phyloP scores from a whole-genome alignment of 2,888 invertebrate genomes.

The Latrodectus hesperus region DNA sequence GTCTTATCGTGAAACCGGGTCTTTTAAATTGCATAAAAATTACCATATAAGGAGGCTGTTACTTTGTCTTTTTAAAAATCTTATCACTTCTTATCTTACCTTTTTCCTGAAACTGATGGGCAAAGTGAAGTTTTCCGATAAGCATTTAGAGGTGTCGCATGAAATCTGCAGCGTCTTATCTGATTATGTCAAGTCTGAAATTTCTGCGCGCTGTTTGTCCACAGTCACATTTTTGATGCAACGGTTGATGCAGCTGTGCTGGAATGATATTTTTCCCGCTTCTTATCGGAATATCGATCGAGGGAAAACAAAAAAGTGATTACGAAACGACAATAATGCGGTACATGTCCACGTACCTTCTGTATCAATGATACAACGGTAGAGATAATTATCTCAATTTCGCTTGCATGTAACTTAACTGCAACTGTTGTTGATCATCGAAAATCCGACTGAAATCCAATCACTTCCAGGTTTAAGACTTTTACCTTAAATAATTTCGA shows the following conservation, averaged over 20 bases:
- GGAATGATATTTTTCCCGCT: slow-evolving; percentile 24
- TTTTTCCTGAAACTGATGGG: slow-evolving; percentile 50
- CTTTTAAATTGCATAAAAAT: slow-evolving; percentile 43
- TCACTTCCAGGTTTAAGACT: too few species aligned
- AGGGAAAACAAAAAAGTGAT: not conserved
- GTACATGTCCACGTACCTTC: too few species aligned
- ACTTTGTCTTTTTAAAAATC: slow-evolving; percentile 57
- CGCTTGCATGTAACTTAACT: too few species aligned
- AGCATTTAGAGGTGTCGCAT: slow-evolving; percentile 49
- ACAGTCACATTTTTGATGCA: slow-evolving; percentile 12
- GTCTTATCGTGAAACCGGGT: not conserved
- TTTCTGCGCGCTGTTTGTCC: slow-evolving; percentile 40
- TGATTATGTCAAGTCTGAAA: slow-evolving; percentile 52
- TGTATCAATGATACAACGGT: too few species aligned
- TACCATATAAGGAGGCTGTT: slow-evolving; percentile 60
- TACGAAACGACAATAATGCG: not conserved
- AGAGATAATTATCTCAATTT: too few species aligned
- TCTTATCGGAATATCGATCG: slow-evolving; percentile 9
- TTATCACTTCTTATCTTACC: slow-evolving; percentile 56
- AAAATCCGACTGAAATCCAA: too few species aligned
- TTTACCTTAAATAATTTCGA: too few species aligned
- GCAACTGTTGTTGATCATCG: too few species aligned
- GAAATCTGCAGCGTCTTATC: slow-evolving; percentile 44
- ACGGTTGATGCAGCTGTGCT: slow-evolving; percentile 44
- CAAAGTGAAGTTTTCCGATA: slow-evolving; percentile 48